Evolutionary conservation across 2,797 vertebrate species (phyloP).

Genomic region (Alfaro cultratus): DNA sequence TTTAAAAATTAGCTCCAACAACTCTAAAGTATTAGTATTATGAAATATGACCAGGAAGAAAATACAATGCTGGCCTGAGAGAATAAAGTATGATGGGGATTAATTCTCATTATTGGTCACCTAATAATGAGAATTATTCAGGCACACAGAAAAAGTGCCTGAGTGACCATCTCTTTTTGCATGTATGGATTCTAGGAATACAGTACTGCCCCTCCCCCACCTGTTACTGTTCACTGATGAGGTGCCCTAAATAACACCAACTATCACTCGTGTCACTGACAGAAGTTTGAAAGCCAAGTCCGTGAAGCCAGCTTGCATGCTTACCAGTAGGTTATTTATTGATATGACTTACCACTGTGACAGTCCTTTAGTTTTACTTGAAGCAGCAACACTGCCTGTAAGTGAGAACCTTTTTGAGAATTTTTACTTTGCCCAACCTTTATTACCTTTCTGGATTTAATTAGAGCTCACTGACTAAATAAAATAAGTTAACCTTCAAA

Average conservation of each 20-base stretch:
- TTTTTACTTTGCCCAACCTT: neutral
- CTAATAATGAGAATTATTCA: too few relatives aligned
- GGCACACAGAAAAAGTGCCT: conserved; percentile 1
- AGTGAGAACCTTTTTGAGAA: neutral
- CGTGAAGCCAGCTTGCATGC: neutral
- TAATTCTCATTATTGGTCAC: conserved; percentile 76
- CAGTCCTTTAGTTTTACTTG: neutral
- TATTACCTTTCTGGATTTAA: neutral
- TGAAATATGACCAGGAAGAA: conserved; percentile 30
- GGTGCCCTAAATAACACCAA: neutral
- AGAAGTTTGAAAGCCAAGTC: neutral
- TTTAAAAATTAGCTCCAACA: neutral
- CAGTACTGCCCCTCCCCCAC: neutral
- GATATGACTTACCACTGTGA: neutral
- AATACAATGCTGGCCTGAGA: conserved; percentile 26
- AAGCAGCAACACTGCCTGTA: neutral
- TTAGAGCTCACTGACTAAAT: neutral
- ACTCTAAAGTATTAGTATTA: neutral
- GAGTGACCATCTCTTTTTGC: neutral
- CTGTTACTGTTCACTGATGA: neutral
- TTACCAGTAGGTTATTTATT: neutral
- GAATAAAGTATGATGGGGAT: conserved; percentile 67
- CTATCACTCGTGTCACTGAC: neutral
- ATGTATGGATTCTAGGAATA: too few relatives aligned
- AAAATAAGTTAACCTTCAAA: neutral